Conservation (phyloP, 1,140 invertebrate genomes). For the Drosophila tsacasi region DNA sequence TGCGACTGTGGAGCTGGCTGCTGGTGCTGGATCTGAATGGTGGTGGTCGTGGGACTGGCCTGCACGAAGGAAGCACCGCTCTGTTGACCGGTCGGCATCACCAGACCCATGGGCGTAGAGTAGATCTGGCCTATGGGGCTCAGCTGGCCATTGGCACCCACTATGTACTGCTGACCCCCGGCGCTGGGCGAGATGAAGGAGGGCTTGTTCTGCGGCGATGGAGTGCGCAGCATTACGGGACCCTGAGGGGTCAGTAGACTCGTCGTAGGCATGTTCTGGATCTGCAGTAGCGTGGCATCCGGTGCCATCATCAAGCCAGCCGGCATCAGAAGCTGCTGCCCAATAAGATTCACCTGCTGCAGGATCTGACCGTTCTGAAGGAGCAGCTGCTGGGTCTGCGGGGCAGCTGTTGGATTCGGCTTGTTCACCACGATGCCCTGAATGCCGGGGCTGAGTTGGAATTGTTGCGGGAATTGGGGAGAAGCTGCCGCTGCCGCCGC, state of each 20-base stretch:
- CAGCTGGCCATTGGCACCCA: slow-evolving; percentile 89
- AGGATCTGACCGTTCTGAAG: slow-evolving; percentile 86
- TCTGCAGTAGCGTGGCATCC: slow-evolving; percentile 90
- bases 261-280: slow-evolving; percentile 89
- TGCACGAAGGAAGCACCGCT: slow-evolving; percentile 87
- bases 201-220: slow-evolving; percentile 90
- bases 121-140: slow-evolving; percentile 90
- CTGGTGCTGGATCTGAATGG: slow-evolving; percentile 86
- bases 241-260: slow-evolving; percentile 86
- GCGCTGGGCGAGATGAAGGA: slow-evolving; percentile 91
- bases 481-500: slow-evolving; percentile 23
- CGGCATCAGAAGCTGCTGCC: slow-evolving; percentile 93
- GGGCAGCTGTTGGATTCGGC: slow-evolving; percentile 88
- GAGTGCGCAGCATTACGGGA: slow-evolving; percentile 90
- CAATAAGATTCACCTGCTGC: slow-evolving; percentile 93
- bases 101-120: slow-evolving; percentile 91
- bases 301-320: slow-evolving; percentile 92
- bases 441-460: slow-evolving; percentile 88
- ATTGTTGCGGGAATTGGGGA: slow-evolving; percentile 88
- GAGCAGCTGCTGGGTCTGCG: slow-evolving; percentile 91
- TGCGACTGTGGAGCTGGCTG: slow-evolving; percentile 50
- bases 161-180: slow-evolving; percentile 89
- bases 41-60: slow-evolving; percentile 86
- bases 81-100: slow-evolving; percentile 87
- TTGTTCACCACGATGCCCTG: slow-evolving; percentile 86